Evolutionary conservation across 1,140 invertebrate species (phyloP).

Genomic region (Telenomus remus): DNA sequence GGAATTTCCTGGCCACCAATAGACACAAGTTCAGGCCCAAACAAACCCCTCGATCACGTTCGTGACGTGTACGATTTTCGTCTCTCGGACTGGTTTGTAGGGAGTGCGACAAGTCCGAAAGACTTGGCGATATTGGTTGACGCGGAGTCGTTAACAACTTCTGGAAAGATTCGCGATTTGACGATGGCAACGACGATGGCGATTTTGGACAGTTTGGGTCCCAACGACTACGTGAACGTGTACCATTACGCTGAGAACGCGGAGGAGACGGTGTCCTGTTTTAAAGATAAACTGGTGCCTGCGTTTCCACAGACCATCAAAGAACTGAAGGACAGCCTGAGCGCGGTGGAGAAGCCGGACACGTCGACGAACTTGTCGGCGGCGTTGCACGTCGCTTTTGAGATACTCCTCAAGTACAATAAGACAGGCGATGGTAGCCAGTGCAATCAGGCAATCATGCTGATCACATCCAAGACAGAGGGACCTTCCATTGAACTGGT

Average conservation of each 20-base stretch:
- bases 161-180: slow-evolving; percentile 88
- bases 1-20: slow-evolving; percentile 85
- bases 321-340: slow-evolving; percentile 86
- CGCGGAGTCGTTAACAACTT: slow-evolving; percentile 87
- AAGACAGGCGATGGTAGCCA: slow-evolving; percentile 87
- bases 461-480: slow-evolving; percentile 86
- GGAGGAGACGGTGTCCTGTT: slow-evolving; percentile 88
- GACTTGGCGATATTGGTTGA: slow-evolving; percentile 95
- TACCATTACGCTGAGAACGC: slow-evolving; percentile 87
- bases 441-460: slow-evolving; percentile 98
- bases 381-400: slow-evolving; percentile 92
- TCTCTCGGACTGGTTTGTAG: slow-evolving; percentile 93
- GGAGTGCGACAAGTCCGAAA: slow-evolving; percentile 96
- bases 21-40: slow-evolving; percentile 65
- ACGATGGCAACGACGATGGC: slow-evolving; percentile 89
- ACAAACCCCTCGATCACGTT: slow-evolving; percentile 74
- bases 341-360: slow-evolving; percentile 79
- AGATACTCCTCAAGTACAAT: slow-evolving; percentile 92
- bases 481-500: slow-evolving; percentile 90
- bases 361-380: slow-evolving; percentile 94
- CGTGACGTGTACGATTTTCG: slow-evolving; percentile 92
- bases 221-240: slow-evolving; percentile 98
- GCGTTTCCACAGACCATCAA: slow-evolving; percentile 91
- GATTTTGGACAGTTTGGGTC: slow-evolving; percentile 94
- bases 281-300: slow-evolving; percentile 89